Base-by-base conservation (phyloP, 2,888 invertebrate species). In the Torymus texanus region DNA sequence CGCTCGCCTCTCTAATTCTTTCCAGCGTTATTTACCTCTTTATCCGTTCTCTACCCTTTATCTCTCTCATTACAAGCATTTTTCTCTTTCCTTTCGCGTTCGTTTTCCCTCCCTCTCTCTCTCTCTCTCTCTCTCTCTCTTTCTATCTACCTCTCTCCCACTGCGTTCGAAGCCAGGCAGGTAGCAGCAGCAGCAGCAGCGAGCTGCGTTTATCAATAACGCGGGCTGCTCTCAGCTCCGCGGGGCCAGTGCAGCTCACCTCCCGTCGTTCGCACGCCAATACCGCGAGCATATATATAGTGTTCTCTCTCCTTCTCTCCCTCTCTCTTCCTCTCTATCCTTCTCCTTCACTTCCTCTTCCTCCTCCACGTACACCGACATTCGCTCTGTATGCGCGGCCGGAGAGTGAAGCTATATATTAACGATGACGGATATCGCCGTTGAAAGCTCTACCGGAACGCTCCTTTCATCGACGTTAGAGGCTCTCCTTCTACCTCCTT, bases 371-470 rank as follows among this genome's bases (percentile, higher is more conserved):
- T 29, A 5, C 29, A 29, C 4, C 29, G 16, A 21, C 62, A 41
- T 70, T 59, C 53, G 51, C 62, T n/a, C 21, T 51, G 53, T 21
- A 66, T 13, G 53, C 51, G 29, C 8, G 21, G 14, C 4, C 66
- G 13, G 53, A 21, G 53, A 21, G 56, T 21, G 58, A 29, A 3
- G 74, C 59, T 75, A 56, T 55, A 50, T 59, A 76, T 70, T 76
- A 76, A 75, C 78, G 75, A 76, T 78, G 78, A 81, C 78, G 81
- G 78, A 79, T 81, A 81, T 79, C 70, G 73, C 61, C 55, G 63
- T 68, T 76, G 81, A 81, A 78, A 79, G 76, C 75, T 72, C 75
- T 62, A 59, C 18, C 77, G 68, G 58, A 65, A 74, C 50, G 55
- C 5, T 13, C 18, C 29, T 29, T 29, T 29, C 29, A 29, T 29